phyloP scores from a whole-genome alignment of 1,140 invertebrate genomes.

The Neodiprion fabricii region DNA sequence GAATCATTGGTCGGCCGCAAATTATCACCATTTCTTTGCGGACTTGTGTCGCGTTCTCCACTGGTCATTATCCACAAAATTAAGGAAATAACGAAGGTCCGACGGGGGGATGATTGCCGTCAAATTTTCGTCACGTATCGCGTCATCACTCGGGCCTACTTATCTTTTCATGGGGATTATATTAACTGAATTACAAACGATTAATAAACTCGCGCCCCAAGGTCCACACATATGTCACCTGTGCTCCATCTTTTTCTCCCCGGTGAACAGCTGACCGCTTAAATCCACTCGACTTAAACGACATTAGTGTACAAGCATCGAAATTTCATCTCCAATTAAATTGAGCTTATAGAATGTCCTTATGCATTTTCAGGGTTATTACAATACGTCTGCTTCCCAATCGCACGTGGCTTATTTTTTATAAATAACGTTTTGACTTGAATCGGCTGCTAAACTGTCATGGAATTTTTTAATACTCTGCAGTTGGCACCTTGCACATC shows the following conservation, averaged over 20 bases:
- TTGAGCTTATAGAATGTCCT: too few relatives aligned
- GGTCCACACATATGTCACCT: background rate
- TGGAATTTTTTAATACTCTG: too few relatives aligned
- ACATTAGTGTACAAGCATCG: too few relatives aligned
- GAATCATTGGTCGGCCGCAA: conserved; percentile 33
- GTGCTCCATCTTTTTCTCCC: background rate
- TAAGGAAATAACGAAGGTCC: background rate
- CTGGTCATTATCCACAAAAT: conserved; percentile 45
- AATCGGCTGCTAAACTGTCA: too few relatives aligned
- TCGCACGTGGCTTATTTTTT: too few relatives aligned
- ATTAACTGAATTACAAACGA: background rate
- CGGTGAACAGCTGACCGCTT: background rate
- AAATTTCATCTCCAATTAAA: too few relatives aligned
- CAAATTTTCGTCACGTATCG: background rate
- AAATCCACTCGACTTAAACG: too few relatives aligned
- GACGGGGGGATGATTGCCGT: background rate
- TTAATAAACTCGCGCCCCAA: background rate
- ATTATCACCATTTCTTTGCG: conserved; percentile 49
- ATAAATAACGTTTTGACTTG: too few relatives aligned
- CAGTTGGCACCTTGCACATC: too few relatives aligned
- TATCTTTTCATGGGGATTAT: background rate
- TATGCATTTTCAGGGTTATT: too few relatives aligned
- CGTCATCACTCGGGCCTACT: background rate
- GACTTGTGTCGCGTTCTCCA: conserved; percentile 34
- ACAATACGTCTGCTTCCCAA: too few relatives aligned